Evolutionary conservation across 2,888 invertebrate species (phyloP), one percentile per base, ranked within the genome.

Genomic region (Hofmannophila pseudospretella): DNA sequence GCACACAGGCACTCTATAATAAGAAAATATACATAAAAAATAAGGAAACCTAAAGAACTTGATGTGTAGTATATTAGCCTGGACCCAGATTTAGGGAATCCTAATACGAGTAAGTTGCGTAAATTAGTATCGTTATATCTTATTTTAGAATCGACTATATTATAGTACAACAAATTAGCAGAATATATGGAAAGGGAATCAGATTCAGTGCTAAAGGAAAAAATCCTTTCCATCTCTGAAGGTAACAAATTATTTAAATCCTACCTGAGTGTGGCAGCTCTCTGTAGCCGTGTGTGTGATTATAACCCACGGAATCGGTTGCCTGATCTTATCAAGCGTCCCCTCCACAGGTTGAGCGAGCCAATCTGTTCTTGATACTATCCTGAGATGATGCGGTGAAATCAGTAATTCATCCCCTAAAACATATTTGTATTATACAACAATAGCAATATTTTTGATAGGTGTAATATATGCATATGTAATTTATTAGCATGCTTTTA

Each of bases 221-320:
- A n/a, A n/a, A n/a, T n/a, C n/a, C n/a, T n/a, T n/a, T n/a, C n/a
- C n/a, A n/a, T n/a, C n/a, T n/a, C n/a, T n/a, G n/a, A n/a, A n/a
- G n/a, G n/a, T n/a, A n/a, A n/a, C n/a, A n/a, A n/a, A n/a, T n/a
- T n/a, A n/a, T n/a, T n/a, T n/a, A n/a, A n/a, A n/a, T n/a, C n/a
- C 22, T 49, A 90, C 90, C 76, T 88, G 86, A 5, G 77, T 78
- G 4, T 58, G 47, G 56, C 93, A 93, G 34, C 74, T 75, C 43
- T 89, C 89, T 0, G 91, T 89, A 1, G 90, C 92, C 0, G 93
- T 92, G 47, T 92, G 92, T 0, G 89, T 81, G 37, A 93, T 91
- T 32, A 92, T 88, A 0, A 92, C 90, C 58, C 89, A 77, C 0
- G 84, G 79, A 1, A 85, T 78, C 0, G 88, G 87, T 8, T 67